These are phyloP conservation scores for Australoheros facetus DNA, from an alignment of 2,797 vertebrate species.

Conservation along the genomic window DNA sequence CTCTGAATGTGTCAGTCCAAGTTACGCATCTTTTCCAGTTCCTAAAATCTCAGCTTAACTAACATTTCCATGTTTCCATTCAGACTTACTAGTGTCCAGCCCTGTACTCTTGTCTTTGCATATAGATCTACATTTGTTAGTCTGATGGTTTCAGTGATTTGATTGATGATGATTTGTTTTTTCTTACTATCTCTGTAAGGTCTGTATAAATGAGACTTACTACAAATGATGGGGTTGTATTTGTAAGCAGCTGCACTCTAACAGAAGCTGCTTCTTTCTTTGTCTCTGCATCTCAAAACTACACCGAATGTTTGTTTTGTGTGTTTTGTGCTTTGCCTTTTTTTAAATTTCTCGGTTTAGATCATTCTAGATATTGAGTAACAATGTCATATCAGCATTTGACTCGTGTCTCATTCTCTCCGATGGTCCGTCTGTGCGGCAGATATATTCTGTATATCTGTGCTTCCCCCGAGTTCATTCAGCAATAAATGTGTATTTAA, in stretches of 20 bases:
- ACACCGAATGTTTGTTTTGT: slow-evolving; percentile 41
- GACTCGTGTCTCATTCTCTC: slow-evolving; percentile 55
- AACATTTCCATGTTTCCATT: slow-evolving; percentile 3
- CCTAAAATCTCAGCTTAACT: slow-evolving; percentile 32
- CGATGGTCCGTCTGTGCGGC: slow-evolving; percentile 62
- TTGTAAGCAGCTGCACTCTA: slow-evolving; percentile 26
- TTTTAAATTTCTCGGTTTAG: slow-evolving; percentile 10
- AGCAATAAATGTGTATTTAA: slow-evolving; percentile 79
- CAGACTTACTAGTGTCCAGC: slow-evolving; percentile 25
- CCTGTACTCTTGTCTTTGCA: slow-evolving; percentile 25
- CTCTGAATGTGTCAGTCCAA: slow-evolving; percentile 65
- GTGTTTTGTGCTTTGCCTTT: slow-evolving; percentile 34
- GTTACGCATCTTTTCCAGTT: slow-evolving; percentile 33
- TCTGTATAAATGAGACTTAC: slow-evolving; percentile 25
- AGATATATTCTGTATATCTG: slow-evolving; percentile 49
- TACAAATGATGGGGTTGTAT: slow-evolving; percentile 39
- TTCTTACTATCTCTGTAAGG: slow-evolving; percentile 12
- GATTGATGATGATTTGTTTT: slow-evolving; percentile 4
- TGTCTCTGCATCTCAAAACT: slow-evolving; percentile 31
- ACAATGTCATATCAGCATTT: slow-evolving; percentile 45
- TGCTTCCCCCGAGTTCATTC: slow-evolving; percentile 59
- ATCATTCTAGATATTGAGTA: slow-evolving; percentile 46
- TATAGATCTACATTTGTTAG: slow-evolving; percentile 25
- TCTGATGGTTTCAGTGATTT: slow-evolving; percentile 22
- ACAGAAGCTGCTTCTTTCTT: slow-evolving; percentile 44